These are phyloP conservation scores for Atrina japonica DNA, from an alignment of 2,888 invertebrate genomes.

Conservation along the genomic window DNA sequence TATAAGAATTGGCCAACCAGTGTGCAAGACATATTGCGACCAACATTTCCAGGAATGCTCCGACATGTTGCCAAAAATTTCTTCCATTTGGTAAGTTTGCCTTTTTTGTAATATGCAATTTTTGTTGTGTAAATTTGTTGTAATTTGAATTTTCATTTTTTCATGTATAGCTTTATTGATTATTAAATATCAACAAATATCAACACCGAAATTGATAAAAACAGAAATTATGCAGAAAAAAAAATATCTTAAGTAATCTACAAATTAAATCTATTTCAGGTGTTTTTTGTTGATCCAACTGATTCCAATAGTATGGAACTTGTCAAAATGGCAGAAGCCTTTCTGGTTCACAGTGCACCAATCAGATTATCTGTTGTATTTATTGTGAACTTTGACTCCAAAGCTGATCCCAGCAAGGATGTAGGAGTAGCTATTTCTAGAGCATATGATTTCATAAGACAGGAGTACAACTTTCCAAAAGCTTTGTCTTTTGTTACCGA, in stretches of 20 bases:
- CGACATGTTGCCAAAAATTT: constrained; percentile 85
- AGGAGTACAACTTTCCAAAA: constrained; percentile 86
- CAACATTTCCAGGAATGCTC: constrained; percentile 99
- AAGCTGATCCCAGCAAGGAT: constrained; percentile 85
- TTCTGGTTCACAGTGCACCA: constrained; percentile 94
- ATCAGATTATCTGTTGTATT: constrained; percentile 91
- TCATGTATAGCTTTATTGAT: too few species aligned
- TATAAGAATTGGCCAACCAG: constrained; percentile 95
- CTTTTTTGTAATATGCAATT: too few species aligned
- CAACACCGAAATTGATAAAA: too few species aligned
- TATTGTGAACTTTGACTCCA: constrained; percentile 83
- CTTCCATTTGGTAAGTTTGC: constrained; percentile 80
- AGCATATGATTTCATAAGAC: constrained; percentile 93
- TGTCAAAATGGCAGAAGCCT: constrained; percentile 93
- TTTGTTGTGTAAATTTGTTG: too few species aligned
- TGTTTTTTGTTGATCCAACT: constrained; percentile 93
- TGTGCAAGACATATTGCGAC: constrained; percentile 93
- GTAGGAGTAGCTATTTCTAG: constrained; percentile 91
- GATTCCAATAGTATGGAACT: constrained; percentile 86
- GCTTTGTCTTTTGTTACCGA: constrained; percentile 93
- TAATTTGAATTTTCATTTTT: too few species aligned
- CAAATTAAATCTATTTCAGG: constrained; percentile 81
- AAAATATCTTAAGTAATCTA: too few species aligned
- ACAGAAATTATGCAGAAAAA: too few species aligned
- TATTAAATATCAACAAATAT: too few species aligned